Base-by-base conservation (phyloP, 2,797 vertebrate species). In the Sebastiscus albofasciatus region DNA sequence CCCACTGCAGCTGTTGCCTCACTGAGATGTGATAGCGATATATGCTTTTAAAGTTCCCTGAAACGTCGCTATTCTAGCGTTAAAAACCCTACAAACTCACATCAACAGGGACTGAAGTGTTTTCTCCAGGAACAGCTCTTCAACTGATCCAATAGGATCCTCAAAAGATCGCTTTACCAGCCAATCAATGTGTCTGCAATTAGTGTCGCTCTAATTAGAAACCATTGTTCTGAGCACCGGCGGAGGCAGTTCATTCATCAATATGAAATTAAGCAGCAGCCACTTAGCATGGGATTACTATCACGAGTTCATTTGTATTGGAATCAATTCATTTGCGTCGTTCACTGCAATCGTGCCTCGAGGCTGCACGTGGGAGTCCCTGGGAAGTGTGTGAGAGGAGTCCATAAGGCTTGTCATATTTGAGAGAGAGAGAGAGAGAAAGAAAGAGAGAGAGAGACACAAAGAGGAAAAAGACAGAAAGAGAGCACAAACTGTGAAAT, bases 251-350 rank as follows among this genome's bases (percentile, higher is more conserved):
- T 91, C 89, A 90, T 92, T 90, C 82, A 92, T 94, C 92, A 93
- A 92, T 93, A 91, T 92, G 86, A 93, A 94, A 93, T 94, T 87
- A 94, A 94, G 89, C 89, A 92, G 86, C 85, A 88, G 89, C 90
- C 92, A 92, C 93, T 94, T 92, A 93, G 85, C 86, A 83, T 79
- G 67, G 82, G 84, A 91, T 92, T 93, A 77, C 89, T 75, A 92
- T 91, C 89, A 90, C 67, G 70, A 90, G 82, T 93, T 93, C 61
- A 93, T 91, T 90, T 92, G 84, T 85, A 88, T 81, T 86, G 80
- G 82, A 93, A 94, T 93, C 89, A 91, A 90, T 93, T 93, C 54
- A 90, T 93, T 92, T 91, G 83, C 67, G 64, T 82, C 67, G n/a
- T 81, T 90, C 39, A 29, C 70, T 3, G 31, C 86, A 84, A 83